A percentile compares a stretch with the other conserved stretches of the same genome.
Conservation (phyloP, 2,113 vertebrate genomes). For the Neotragus moschatus region DNA sequence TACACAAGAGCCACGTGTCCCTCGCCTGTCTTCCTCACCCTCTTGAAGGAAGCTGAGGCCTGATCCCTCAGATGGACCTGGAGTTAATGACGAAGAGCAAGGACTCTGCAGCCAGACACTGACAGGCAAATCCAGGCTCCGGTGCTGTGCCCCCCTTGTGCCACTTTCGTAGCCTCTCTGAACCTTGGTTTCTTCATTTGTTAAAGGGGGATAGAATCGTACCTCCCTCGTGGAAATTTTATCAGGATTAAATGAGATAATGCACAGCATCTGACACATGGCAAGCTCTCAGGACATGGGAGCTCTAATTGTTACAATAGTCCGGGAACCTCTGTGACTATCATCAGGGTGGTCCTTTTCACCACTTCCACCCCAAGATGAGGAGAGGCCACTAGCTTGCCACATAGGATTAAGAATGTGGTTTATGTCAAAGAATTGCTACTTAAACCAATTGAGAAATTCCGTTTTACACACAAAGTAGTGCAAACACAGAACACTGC, state of each 20-base stretch:
- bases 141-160: not conserved
- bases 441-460: not conserved
- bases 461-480: not conserved
- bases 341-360: not conserved
- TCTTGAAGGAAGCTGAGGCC: not conserved
- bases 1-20: too few species aligned
- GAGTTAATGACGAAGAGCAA: not conserved
- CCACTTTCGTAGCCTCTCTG: not conserved
- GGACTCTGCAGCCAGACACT: not conserved
- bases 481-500: not conserved
- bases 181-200: not conserved
- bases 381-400: not conserved
- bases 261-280: rapidly evolving
- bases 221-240: not conserved
- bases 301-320: not conserved
- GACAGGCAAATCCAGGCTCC: not conserved
- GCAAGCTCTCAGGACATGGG: not conserved
- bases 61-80: not conserved
- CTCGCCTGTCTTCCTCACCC: not conserved
- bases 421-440: not conserved
- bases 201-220: not conserved
- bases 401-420: not conserved
- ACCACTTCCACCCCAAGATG: not conserved
- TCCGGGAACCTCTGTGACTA: not conserved
- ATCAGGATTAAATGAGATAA: not conserved